A percentile compares a stretch with the other conserved stretches of the same genome.
These are phyloP conservation scores for Acleris sparsana DNA, from an alignment of 2,888 invertebrate genomes.

Conservation along the genomic window DNA sequence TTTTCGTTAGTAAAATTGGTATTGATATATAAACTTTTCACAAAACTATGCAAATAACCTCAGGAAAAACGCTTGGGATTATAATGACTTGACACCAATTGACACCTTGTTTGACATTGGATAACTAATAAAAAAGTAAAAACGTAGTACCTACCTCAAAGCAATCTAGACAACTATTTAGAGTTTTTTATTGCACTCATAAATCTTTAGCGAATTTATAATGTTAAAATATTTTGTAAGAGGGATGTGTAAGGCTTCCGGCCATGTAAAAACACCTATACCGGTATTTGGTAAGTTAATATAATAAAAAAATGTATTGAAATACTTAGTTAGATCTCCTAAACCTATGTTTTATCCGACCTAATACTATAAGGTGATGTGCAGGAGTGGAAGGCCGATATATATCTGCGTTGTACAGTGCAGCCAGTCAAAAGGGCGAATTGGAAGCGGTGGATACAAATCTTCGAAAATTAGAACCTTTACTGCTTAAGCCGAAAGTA, in stretches of 20 bases:
- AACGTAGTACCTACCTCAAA: no score
- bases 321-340: no score
- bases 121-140: no score
- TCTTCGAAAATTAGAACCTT: conserved; percentile 51
- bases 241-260: conserved; percentile 48
- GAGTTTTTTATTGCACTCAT: no score
- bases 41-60: no score
- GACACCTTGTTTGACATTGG: no score
- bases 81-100: no score
- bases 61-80: no score
- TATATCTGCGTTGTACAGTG: conserved; percentile 67
- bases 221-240: conserved; percentile 54
- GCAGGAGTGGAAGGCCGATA: conserved; percentile 60
- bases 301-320: not conserved
- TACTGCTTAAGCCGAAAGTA: conserved; percentile 58
- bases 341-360: not conserved
- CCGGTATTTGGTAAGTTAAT: conserved; percentile 60
- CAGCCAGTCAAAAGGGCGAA: conserved; percentile 58
- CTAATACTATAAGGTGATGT: not conserved
- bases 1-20: no score
- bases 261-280: conserved; percentile 54
- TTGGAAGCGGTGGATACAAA: conserved; percentile 61
- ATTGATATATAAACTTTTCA: no score
- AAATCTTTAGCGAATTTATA: not conserved
- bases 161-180: no score